Conservation (phyloP, 2,888 invertebrate species). For the Hydrotaea cyrtoneurina region DNA sequence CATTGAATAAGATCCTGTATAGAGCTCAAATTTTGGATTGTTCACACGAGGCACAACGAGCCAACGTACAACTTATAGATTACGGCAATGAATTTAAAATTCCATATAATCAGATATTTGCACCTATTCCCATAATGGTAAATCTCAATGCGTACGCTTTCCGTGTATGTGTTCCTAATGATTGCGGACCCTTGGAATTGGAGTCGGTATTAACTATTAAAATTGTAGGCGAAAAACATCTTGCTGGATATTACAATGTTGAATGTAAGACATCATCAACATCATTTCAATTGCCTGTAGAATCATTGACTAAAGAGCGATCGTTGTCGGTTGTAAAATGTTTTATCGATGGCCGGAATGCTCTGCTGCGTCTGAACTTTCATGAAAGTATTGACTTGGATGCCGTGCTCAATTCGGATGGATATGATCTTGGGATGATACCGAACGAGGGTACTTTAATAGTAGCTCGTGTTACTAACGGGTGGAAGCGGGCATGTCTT, state of each 20-base stretch:
- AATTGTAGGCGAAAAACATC: conserved; percentile 49
- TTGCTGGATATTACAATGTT: conserved; percentile 60
- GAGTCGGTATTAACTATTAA: conserved; percentile 68
- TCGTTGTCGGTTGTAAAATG: conserved; percentile 62
- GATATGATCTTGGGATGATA: conserved; percentile 48
- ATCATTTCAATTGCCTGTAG: conserved; percentile 61
- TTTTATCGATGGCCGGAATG: conserved; percentile 66
- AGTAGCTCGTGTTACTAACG: conserved; percentile 62
- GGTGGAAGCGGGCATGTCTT: conserved; percentile 69
- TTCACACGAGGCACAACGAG: conserved; percentile 48
- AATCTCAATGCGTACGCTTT: conserved; percentile 72
- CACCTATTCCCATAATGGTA: conserved; percentile 71
- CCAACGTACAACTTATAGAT: conserved; percentile 70
- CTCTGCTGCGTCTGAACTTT: conserved; percentile 57
- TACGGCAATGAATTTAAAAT: conserved; percentile 71
- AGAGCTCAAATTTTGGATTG: conserved; percentile 67
- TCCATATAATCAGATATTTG: conserved; percentile 65
- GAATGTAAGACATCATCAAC: conserved; percentile 66
- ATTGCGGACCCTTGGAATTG: conserved; percentile 63
- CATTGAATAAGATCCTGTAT: conserved; percentile 69
- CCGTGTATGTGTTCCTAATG: conserved; percentile 60
- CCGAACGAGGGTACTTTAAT: conserved; percentile 69
- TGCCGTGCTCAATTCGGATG: conserved; percentile 56
- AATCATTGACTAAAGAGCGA: conserved; percentile 52
- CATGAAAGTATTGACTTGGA: conserved; percentile 16